Evolutionary conservation across 2,888 invertebrate species (phyloP), one percentile per base, ranked within the genome.

Genomic region (Lasioglossum calceatum): DNA sequence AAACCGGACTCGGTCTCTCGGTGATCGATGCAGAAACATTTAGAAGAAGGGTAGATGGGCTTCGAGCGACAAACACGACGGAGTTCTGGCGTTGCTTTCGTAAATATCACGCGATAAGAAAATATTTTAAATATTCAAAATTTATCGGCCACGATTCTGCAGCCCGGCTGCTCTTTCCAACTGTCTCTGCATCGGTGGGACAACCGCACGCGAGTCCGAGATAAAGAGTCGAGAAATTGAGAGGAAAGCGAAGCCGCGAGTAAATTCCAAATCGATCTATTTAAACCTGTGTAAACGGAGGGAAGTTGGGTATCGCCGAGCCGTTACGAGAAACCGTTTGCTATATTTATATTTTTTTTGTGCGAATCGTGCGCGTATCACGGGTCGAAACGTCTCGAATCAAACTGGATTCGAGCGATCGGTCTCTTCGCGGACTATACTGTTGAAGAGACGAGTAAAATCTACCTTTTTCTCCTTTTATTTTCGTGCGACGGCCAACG

Each of bases 251-350:
- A 73, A 77, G 81, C 64, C 67, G 70, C 77, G 77, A 23, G 42
- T 71, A 70, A 44, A 70, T 82, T 84, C 44, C 71, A 50, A 75
- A 32, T 78, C 54, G 27, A 76, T 81, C 47, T 27, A 44, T 39
- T 79, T 73, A 82, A 86, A 79, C 77, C 76, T 76, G 78, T 86
- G 84, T 84, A 89, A 75, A 87, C 88, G 83, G 85, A 88, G 70
- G 70, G 71, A n/a, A 32, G 87, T 84, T 74, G 80, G 84, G 85
- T 81, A 27, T 70, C 76, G 64, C 74, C 8, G 58, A 87, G 85
- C 88, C 81, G 85, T 92, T 89, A 88, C 89, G 90, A 90, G 89
- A 89, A 88, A 89, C 73, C 86, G 50, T 73, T 54, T 54, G 2
- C 10, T 10, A 54, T 10, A 54, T 54, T 36, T 36, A 1, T n/a